Percentiles rank a stretch among this genome's conserved stretches.
Conservation (phyloP, 2,113 vertebrate species). For the Garra rufa region DNA sequence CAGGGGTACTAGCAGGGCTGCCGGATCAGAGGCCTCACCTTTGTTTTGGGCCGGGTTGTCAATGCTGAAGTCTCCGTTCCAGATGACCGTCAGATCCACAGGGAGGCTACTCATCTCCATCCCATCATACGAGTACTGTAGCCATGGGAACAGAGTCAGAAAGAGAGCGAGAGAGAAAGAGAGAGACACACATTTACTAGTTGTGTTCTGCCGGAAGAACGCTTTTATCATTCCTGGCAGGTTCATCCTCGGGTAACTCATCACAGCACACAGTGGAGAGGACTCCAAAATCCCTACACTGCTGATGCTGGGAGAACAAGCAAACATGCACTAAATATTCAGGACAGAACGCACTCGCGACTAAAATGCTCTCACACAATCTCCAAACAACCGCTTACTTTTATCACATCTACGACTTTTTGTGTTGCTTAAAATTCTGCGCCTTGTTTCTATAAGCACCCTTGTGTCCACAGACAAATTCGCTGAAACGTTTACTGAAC, state of each 20-base stretch:
- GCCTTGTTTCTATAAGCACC: constrained; percentile 14
- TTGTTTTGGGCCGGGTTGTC: constrained; percentile 97
- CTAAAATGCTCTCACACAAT: constrained; percentile 17
- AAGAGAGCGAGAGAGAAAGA: constrained; percentile 32
- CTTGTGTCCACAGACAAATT: constrained; percentile 40
- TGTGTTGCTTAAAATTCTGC: constrained; percentile 20
- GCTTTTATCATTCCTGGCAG: constrained; percentile 51
- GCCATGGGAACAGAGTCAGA: constrained; percentile 41
- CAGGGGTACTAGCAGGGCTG: constrained; percentile 66
- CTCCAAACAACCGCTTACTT: constrained; percentile 1
- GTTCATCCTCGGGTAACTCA: constrained; percentile 37
- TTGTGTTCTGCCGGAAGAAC: constrained; percentile 44
- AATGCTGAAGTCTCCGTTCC: constrained; percentile 98
- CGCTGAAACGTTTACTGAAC: constrained; percentile 11
- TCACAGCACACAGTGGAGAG: constrained; percentile 23
- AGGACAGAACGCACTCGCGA: constrained; percentile 5
- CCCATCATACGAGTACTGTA: constrained; percentile 94
- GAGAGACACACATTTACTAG: constrained; percentile 30
- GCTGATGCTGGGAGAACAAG: constrained; percentile 32
- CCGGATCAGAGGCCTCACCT: constrained; percentile 78
- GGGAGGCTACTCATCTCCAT: constrained; percentile 98
- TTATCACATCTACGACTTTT: not conserved
- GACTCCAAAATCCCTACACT: constrained; percentile 15
- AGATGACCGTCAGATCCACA: constrained; percentile 94
- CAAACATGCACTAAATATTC: constrained; percentile 9